These are phyloP conservation scores for Felis catus DNA, from an alignment of 2,113 vertebrate genomes.

Conservation along the genomic window F.catus_Fca126_mat1.0 CM031427.1:13862001-13862500, in stretches of 20 bases:
- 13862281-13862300: not conserved
- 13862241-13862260: no score
- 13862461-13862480: not conserved
- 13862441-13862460: not conserved
- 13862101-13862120: no score
- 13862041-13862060: no score
- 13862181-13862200: not conserved
- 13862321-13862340: not conserved
- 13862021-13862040: no score
- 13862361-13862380: not conserved
- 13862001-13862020: no score
- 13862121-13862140: not conserved
- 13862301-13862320: not conserved
- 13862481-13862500: not conserved
- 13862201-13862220: not conserved
- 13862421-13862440: not conserved
- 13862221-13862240: rapidly evolving
- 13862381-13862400: not conserved
- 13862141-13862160: not conserved
- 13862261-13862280: not conserved
- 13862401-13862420: not conserved
- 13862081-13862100: no score
- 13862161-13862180: not conserved
- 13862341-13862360: not conserved
- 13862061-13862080: no score